Percentiles rank a stretch among this genome's conserved stretches.
Conservation (phyloP, 2,797 vertebrate species). For the Enteromius argenteus region DNA sequence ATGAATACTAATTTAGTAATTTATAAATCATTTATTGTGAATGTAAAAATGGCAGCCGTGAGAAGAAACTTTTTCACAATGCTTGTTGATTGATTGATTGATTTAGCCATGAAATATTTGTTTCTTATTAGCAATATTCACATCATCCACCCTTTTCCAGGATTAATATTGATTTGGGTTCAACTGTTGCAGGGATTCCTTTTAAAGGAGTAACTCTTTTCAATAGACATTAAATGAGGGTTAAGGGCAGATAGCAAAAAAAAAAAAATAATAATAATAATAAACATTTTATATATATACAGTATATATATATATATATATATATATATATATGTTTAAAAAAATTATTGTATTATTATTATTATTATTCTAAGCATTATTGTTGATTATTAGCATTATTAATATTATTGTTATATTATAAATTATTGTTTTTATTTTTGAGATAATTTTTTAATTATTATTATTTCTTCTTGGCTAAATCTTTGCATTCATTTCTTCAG, state of each 20-base stretch:
- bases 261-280: too few species aligned
- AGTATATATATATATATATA: too few species aligned
- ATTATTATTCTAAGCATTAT: too few species aligned
- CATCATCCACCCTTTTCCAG: neutral
- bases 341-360: too few species aligned
- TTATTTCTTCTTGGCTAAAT: neutral
- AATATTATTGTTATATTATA: neutral
- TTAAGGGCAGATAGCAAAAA: too few species aligned
- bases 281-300: too few species aligned
- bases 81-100: neutral
- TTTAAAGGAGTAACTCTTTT: too few species aligned
- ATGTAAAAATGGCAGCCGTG: neutral
- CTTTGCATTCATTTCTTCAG: neutral
- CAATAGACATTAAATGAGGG: too few species aligned
- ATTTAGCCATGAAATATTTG: neutral
- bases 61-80: conserved; percentile 7
- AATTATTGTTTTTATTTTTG: neutral
- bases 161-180: neutral
- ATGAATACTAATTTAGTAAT: neutral
- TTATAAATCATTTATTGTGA: neutral
- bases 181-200: too few species aligned
- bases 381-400: neutral
- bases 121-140: neutral
- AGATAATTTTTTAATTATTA: neutral
- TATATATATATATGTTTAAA: too few species aligned